Percentiles rank a stretch among this genome's conserved stretches.
These are phyloP conservation scores for Sternotherus odoratus DNA, from an alignment of 2,797 vertebrate species.

Conservation along the genomic window DNA sequence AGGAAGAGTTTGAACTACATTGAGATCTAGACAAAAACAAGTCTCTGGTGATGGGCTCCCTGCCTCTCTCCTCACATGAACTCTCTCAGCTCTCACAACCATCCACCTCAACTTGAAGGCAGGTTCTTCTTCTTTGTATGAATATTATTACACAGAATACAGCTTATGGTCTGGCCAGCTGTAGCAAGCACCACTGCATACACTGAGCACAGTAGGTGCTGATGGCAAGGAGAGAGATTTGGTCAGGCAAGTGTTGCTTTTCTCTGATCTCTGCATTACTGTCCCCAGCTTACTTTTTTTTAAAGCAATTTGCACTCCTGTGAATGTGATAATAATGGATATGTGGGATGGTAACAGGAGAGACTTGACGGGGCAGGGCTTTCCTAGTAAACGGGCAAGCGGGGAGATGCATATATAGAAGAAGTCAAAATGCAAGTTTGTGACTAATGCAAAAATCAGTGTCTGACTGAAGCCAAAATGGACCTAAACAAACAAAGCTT, in stretches of 20 bases:
- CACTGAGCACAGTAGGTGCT: background rate
- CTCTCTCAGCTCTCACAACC: background rate
- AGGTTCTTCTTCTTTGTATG: background rate
- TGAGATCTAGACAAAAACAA: background rate
- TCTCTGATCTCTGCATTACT: background rate
- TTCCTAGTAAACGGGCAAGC: background rate
- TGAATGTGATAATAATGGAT: conserved; percentile 7
- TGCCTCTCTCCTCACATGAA: background rate
- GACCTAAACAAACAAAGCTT: background rate
- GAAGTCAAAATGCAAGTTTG: background rate
- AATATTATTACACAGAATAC: background rate
- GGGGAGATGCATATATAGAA: background rate
- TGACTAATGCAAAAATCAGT: background rate
- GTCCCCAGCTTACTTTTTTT: background rate
- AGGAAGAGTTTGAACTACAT: background rate
- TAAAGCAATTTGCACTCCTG: background rate
- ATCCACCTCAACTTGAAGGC: background rate
- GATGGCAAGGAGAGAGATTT: background rate
- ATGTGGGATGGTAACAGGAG: background rate
- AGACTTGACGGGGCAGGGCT: background rate
- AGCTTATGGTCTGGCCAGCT: background rate
- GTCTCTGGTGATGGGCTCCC: background rate
- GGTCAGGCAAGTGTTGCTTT: background rate
- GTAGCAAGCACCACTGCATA: background rate
- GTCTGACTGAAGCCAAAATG: background rate